Base-by-base conservation (phyloP, 92 coral and sea anemone genomes). In the Heteractis magnifica region DNA sequence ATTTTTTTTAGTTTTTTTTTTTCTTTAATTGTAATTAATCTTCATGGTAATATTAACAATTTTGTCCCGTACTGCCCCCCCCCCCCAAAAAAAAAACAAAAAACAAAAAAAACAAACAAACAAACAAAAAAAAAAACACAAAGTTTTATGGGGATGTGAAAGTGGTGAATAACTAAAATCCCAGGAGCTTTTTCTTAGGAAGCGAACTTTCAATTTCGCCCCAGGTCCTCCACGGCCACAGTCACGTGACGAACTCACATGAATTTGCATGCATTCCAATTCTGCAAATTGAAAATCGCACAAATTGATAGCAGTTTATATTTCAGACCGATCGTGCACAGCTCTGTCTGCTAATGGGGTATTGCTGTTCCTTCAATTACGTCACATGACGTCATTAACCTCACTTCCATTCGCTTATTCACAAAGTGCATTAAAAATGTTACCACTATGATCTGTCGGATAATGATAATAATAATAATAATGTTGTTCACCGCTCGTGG, bases 351-450 rank as follows among this genome's bases (percentile, higher is more conserved):
- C 70, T 8, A 18, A 18, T 62, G 10, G 4, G 7, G 19, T 12
- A n/a, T 58, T 5, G 15, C n/a, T 9, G 71, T 18, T 64, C 71
- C 5, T 18, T 64, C 5, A 64, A 64, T 23, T 41, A 68, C 73
- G 73, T 68, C 73, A 26, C 23, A 20, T 68, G 49, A 68, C 50
- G 50, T 68, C 49, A 68, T 68, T 21, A 1, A 26, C 73, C 44
- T 68, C 73, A 68, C 73, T 68, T 68, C 73, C 73, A 48, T 68
- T 68, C 73, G 73, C 73, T 68, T 68, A 19, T 6, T 64, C 26
- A 64, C 71, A 8, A 64, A 64, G 20, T 64, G 71, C 71, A 64
- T 6, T 19, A 68, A 41, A 20, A 12, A 0, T 12, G 13, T 19
- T 14, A 26, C 50, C 49, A 26, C 73, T 19, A 68, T 68, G 49